These are phyloP conservation scores for Cyclura pinguis DNA, from an alignment of 2,797 vertebrate species.

Conservation along the genomic window DNA sequence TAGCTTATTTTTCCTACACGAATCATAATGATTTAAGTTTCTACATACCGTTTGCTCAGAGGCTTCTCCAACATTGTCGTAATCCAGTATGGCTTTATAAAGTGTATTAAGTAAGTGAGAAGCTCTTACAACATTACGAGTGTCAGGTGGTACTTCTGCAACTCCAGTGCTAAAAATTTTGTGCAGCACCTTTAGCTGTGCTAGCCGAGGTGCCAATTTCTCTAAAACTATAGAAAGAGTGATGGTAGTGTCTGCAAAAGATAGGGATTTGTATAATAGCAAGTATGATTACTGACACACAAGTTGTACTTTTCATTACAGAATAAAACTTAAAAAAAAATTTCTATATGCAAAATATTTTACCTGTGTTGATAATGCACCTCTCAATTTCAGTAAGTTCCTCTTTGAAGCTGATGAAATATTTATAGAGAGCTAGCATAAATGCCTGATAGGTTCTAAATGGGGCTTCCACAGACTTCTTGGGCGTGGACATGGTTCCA, in stretches of 20 bases:
- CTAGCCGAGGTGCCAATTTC: conserved; percentile 89
- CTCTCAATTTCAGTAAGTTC: conserved; percentile 93
- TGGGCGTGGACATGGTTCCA: conserved; percentile 76
- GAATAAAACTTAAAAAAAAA: neutral
- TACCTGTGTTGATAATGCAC: conserved; percentile 91
- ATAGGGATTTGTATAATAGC: conserved; percentile 11
- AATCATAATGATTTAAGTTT: neutral
- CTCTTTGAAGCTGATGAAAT: conserved; percentile 93
- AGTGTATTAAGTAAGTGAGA: conserved; percentile 97
- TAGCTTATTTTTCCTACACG: rapidly evolving
- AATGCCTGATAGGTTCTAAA: conserved; percentile 98
- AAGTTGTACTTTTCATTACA: conserved; percentile 15
- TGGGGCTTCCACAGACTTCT: conserved; percentile 88
- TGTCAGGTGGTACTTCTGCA: conserved; percentile 93
- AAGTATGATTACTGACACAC: neutral
- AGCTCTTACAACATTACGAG: conserved; percentile 93
- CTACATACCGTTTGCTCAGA: conserved; percentile 91
- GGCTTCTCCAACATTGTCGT: conserved; percentile 93
- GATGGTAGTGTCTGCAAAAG: conserved; percentile 88
- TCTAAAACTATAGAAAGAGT: conserved; percentile 92
- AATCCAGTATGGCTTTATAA: conserved; percentile 97
- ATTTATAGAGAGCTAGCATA: conserved; percentile 97
- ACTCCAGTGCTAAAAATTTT: conserved; percentile 97
- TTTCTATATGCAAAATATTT: conserved; percentile 6
- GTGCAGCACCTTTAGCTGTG: conserved; percentile 94